phyloP scores from a whole-genome alignment of 2,888 invertebrate genomes.

The Lampropteryx suffumata region DNA sequence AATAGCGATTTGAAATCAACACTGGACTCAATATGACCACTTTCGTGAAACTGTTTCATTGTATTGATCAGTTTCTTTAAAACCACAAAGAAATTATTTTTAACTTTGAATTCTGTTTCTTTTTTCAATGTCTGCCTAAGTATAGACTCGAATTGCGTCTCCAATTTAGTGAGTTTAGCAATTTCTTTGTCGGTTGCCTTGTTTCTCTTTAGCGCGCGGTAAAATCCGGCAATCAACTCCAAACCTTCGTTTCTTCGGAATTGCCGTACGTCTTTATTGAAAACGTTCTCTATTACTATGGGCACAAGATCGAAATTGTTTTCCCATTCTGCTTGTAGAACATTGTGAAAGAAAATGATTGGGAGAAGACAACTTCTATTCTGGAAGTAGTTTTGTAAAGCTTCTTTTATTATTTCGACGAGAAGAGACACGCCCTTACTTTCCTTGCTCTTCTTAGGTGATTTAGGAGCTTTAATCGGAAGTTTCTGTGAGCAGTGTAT shows the following conservation, averaged over 20 bases:
- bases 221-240: conserved; percentile 85
- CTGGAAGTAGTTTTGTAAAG: conserved; percentile 83
- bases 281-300: conserved; percentile 82
- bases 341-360: conserved; percentile 85
- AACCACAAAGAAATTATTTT: conserved; percentile 81
- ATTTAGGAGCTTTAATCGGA: conserved; percentile 46
- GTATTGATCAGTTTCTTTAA: conserved; percentile 80
- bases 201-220: conserved; percentile 80
- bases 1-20: conserved; percentile 58
- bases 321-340: conserved; percentile 85
- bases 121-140: conserved; percentile 63
- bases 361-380: conserved; percentile 86
- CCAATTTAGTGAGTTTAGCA: conserved; percentile 64
- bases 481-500: conserved; percentile 84
- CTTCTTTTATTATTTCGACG: conserved; percentile 75
- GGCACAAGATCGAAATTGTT: conserved; percentile 84
- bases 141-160: conserved; percentile 70
- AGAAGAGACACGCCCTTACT: conserved; percentile 53
- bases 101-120: conserved; percentile 66
- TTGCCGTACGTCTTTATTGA: conserved; percentile 83
- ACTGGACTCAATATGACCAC: conserved; percentile 55
- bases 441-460: conserved; percentile 56
- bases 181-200: conserved; percentile 62
- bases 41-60: conserved; percentile 74
- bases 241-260: conserved; percentile 87